Conservation (phyloP, 2,888 invertebrate genomes). For the Malthinus seriepunctatus region DNA sequence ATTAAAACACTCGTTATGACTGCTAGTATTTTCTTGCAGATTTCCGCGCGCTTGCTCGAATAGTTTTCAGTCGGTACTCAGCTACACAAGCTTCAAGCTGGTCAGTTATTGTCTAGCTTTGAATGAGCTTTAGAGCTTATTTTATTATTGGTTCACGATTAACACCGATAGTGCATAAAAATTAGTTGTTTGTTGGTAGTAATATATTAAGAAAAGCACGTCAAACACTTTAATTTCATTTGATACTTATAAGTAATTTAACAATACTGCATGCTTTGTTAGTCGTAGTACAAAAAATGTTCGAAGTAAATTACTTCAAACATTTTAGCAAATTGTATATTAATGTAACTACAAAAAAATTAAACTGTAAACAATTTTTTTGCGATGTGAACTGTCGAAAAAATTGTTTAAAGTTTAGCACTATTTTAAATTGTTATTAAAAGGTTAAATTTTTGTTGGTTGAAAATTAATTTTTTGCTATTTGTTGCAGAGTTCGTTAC, state of each 20-base stretch:
- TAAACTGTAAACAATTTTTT: too few relatives aligned
- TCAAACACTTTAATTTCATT: neutral
- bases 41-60: conserved; percentile 77
- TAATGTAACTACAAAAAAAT: too few relatives aligned
- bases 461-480: conserved; percentile 33
- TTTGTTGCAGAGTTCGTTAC: conserved; percentile 92
- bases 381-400: too few relatives aligned
- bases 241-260: too few relatives aligned
- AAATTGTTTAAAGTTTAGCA: too few relatives aligned
- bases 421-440: neutral
- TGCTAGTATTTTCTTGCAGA: conserved; percentile 67
- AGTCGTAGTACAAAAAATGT: too few relatives aligned
- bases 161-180: conserved; percentile 23
- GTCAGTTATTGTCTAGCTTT: conserved; percentile 52
- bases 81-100: conserved; percentile 56
- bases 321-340: too few relatives aligned
- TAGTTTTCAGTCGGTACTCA: conserved; percentile 70
- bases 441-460: conserved; percentile 13
- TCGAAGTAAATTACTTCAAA: too few relatives aligned
- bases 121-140: conserved; percentile 32
- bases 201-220: neutral
- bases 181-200: conserved; percentile 11
- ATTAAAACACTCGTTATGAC: conserved; percentile 41
- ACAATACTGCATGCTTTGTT: too few relatives aligned
- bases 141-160: conserved; percentile 15